Evolutionary conservation across 2,888 invertebrate species (phyloP).

Genomic region (Brachypterus glaber): DNA sequence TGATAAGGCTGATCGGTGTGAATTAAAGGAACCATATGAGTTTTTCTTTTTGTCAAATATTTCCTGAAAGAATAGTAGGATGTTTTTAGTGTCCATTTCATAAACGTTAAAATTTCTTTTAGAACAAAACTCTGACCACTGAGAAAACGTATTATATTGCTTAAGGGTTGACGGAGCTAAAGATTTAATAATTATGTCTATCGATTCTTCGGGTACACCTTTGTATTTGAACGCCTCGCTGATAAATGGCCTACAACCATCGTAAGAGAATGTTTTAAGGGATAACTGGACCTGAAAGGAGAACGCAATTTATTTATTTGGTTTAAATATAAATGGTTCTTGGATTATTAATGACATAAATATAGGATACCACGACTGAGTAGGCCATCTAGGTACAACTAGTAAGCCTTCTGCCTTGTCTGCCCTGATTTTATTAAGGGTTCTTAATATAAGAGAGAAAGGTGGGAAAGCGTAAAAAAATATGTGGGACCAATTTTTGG

Average conservation of each 20-base stretch:
- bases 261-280: slow-evolving; percentile 12
- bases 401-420: slow-evolving; percentile 19
- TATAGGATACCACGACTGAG: slow-evolving; percentile 21
- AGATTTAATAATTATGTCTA: slow-evolving; percentile 7
- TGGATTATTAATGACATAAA: slow-evolving; percentile 10
- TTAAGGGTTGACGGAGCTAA: slow-evolving; percentile 7
- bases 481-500: slow-evolving; percentile 10
- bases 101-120: not conserved
- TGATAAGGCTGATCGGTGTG: slow-evolving; percentile 11
- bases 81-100: not conserved
- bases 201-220: slow-evolving; percentile 7
- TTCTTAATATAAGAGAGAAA: slow-evolving; percentile 10
- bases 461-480: slow-evolving; percentile 20
- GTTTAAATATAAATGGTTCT: slow-evolving; percentile 13
- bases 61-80: slow-evolving; percentile 10
- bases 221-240: slow-evolving; percentile 6
- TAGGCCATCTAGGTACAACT: slow-evolving; percentile 18
- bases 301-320: slow-evolving; percentile 12
- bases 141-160: slow-evolving; percentile 11
- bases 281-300: slow-evolving; percentile 14
- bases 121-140: slow-evolving; percentile 10
- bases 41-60: not conserved
- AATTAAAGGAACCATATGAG: slow-evolving; percentile 9
- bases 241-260: slow-evolving; percentile 16
- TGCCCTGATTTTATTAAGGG: slow-evolving; percentile 16